These are phyloP conservation scores for Neosilurus mollespiculum DNA, from an alignment of 2,797 vertebrate species.

Conservation along the genomic window DNA sequence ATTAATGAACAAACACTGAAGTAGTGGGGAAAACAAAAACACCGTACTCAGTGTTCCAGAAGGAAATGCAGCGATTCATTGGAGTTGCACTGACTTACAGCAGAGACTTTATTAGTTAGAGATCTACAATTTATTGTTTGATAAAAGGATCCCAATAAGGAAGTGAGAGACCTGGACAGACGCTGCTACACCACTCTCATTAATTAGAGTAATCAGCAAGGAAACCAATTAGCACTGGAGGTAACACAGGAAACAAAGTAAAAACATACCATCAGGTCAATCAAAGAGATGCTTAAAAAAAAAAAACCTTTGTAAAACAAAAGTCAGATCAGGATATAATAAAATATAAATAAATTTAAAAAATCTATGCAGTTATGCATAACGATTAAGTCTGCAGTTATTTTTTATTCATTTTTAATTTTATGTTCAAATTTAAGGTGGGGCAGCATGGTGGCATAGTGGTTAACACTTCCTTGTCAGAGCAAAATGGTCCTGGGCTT, in stretches of 20 bases:
- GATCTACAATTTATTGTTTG: neutral
- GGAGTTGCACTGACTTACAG: neutral
- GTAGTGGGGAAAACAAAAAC: neutral
- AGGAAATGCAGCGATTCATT: neutral
- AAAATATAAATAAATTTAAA: neutral
- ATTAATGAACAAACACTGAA: neutral
- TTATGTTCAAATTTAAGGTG: too few species aligned
- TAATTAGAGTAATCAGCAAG: neutral
- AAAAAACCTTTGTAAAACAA: too few species aligned
- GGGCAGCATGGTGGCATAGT: too few species aligned
- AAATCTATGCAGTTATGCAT: too few species aligned
- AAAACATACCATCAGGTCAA: neutral
- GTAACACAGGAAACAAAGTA: neutral
- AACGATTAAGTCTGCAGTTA: too few species aligned
- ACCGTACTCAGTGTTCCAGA: neutral
- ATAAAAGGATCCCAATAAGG: neutral
- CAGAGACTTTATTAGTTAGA: neutral
- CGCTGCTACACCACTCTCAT: neutral
- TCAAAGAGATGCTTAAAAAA: neutral
- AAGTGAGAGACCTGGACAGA: neutral
- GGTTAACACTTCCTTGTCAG: too few species aligned
- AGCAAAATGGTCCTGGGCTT: too few species aligned
- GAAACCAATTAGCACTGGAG: neutral
- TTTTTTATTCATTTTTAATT: too few species aligned
- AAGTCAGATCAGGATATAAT: neutral